phyloP scores from a whole-genome alignment of 2,888 invertebrate species.

The Trissoscelio sp. region DNA sequence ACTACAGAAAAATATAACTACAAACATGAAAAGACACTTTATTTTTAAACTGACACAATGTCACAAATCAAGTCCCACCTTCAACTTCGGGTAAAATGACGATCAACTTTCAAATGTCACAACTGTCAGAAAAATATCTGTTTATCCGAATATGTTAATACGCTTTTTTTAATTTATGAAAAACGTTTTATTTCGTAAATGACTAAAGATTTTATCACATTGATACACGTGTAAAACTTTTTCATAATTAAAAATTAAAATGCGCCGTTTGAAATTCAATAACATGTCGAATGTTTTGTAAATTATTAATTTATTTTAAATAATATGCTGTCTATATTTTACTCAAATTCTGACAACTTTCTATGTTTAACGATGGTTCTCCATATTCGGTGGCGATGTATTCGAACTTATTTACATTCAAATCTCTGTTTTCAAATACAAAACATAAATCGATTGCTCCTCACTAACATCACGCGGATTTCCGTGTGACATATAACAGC shows the following conservation, averaged over 20 bases:
- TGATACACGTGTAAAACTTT: neutral
- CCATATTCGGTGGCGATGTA: neutral
- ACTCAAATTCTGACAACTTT: conserved; percentile 24
- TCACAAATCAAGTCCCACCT: neutral
- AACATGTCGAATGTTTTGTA: neutral
- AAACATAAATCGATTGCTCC: neutral
- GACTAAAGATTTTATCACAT: neutral
- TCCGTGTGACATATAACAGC: neutral
- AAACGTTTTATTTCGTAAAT: neutral
- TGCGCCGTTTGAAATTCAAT: neutral
- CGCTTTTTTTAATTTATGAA: neutral
- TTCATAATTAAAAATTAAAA: conserved; percentile 4
- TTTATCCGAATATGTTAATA: neutral
- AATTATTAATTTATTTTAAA: conserved; percentile 10
- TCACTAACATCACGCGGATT: neutral
- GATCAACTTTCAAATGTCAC: conserved; percentile 24
- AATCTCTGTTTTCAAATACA: neutral
- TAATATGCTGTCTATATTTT: neutral
- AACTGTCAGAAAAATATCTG: neutral
- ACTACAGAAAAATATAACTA: neutral
- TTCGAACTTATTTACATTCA: conserved; percentile 5
- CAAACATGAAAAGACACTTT: neutral
- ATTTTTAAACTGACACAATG: conserved; percentile 10
- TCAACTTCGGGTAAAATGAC: conserved; percentile 24
- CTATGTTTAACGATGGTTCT: conserved; percentile 10